Evolutionary conservation across 1,140 invertebrate genomes (phyloP).

Genomic region (Hypsibius dujardini): DNA sequence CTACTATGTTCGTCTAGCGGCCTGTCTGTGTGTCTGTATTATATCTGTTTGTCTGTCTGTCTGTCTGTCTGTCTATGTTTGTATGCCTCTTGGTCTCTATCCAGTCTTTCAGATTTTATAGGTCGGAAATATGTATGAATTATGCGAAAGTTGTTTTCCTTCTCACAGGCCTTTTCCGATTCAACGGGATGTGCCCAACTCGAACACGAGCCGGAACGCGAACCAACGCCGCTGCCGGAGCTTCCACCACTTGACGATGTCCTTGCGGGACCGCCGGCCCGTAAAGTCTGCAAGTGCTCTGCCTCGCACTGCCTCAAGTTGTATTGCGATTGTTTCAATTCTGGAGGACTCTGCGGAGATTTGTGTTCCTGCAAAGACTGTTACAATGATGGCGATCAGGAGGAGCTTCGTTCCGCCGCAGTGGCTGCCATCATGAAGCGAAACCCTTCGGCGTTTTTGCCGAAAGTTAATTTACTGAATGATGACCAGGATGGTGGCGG

Average conservation of each 20-base stretch:
- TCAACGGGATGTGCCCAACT: not conserved
- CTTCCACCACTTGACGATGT: not conserved
- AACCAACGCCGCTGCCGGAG: too few species aligned
- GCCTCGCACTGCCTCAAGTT: not conserved
- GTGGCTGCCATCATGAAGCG: not conserved
- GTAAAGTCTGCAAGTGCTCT: not conserved
- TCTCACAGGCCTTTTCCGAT: not conserved
- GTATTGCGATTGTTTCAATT: slow-evolving; percentile 11
- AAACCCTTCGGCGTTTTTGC: not conserved
- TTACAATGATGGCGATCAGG: not conserved
- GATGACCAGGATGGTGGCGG: not conserved
- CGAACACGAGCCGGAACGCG: too few species aligned
- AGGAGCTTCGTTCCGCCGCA: not conserved
- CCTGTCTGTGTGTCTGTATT: too few species aligned
- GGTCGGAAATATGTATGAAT: too few species aligned
- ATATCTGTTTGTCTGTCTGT: too few species aligned
- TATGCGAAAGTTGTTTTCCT: too few species aligned
- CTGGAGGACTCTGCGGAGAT: not conserved
- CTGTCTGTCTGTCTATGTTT: too few species aligned
- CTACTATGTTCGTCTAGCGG: too few species aligned
- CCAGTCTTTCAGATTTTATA: too few species aligned
- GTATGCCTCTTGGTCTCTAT: too few species aligned
- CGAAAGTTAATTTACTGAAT: not conserved
- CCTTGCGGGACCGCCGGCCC: not conserved
- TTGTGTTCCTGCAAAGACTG: not conserved